phyloP scores from a whole-genome alignment of 2,797 vertebrate species.

The Monodelphis domestica region DNA sequence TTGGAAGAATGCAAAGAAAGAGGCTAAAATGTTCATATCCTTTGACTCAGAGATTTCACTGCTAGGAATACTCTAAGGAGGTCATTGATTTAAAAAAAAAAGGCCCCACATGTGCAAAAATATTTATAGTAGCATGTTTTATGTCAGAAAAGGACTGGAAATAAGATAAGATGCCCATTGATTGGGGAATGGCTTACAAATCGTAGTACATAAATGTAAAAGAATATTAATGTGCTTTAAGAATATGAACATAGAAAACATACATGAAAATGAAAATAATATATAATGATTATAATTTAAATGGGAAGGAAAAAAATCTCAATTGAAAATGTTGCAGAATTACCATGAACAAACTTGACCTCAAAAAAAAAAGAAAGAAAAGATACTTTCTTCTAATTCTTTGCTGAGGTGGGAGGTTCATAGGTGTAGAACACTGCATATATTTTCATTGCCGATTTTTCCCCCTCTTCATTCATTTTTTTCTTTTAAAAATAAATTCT shows the following conservation, averaged over 20 bases:
- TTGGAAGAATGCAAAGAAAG: background rate
- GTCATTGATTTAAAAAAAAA: background rate
- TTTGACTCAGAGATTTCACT: background rate
- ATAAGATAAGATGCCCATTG: background rate
- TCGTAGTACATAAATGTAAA: background rate
- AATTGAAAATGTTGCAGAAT: background rate
- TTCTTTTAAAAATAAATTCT: background rate
- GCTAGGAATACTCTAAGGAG: background rate
- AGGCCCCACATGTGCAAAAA: background rate
- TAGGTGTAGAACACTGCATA: background rate
- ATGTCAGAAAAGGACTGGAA: background rate
- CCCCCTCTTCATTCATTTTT: background rate
- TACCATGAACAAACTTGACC: background rate
- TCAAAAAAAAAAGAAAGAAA: background rate
- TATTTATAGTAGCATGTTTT: background rate
- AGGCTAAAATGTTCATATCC: background rate
- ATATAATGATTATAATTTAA: background rate
- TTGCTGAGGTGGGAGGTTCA: background rate
- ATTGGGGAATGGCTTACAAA: background rate
- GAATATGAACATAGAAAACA: background rate
- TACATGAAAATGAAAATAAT: no score
- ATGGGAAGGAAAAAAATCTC: background rate
- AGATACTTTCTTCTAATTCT: background rate
- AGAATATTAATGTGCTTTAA: background rate
- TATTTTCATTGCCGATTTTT: background rate